Percentiles rank a stretch among this genome's conserved stretches.
Evolutionary conservation across 2,113 vertebrate species (phyloP).

Genomic region (Abramis brama): DNA sequence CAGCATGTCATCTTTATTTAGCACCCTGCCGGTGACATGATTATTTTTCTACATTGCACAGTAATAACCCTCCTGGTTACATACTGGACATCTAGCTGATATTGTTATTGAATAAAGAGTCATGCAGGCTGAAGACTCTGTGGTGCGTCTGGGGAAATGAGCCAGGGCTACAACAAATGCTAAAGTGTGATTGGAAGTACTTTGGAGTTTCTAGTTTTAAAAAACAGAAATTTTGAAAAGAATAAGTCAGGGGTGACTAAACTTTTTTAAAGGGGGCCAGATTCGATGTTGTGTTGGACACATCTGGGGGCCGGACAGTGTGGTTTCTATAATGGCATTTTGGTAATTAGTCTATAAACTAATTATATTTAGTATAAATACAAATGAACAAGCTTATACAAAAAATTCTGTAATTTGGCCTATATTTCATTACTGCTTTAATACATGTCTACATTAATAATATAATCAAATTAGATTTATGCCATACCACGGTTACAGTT

Average conservation of each 20-base stretch:
- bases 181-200: neutral
- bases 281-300: too few relatives aligned
- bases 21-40: conserved; percentile 20
- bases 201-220: neutral
- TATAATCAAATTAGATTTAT: too few relatives aligned
- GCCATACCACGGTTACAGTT: too few relatives aligned
- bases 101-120: conserved; percentile 27
- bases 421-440: too few relatives aligned
- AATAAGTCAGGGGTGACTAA: too few relatives aligned
- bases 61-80: neutral
- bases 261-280: neutral
- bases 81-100: conserved; percentile 13
- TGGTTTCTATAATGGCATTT: too few relatives aligned
- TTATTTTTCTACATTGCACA: conserved; percentile 23
- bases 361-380: too few relatives aligned
- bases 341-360: too few relatives aligned
- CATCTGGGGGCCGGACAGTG: too few relatives aligned
- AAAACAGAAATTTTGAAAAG: neutral
- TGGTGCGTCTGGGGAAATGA: neutral
- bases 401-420: too few relatives aligned
- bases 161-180: neutral
- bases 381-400: too few relatives aligned
- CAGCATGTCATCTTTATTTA: conserved; percentile 37
- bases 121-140: neutral
- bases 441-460: too few relatives aligned